These are phyloP conservation scores for Apogon talboti DNA, from an alignment of 2,797 vertebrate genomes.

Conservation along the genomic window DNA sequence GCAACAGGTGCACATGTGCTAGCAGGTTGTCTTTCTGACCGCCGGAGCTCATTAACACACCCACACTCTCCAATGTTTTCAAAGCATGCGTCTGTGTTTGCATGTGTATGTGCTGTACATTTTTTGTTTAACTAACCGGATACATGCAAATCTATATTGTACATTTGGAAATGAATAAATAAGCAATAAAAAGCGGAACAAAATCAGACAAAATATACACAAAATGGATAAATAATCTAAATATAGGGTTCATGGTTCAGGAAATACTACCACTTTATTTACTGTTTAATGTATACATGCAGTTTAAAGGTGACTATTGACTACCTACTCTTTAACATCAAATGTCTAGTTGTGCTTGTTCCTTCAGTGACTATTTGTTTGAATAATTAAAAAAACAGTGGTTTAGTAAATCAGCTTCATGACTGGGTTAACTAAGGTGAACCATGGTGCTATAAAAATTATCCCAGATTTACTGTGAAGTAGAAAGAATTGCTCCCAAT, in stretches of 20 bases:
- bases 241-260: not conserved
- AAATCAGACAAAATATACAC: not conserved
- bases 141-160: not conserved
- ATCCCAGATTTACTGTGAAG: not conserved
- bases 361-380: slow-evolving; percentile 8
- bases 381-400: no score
- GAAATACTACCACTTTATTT: not conserved
- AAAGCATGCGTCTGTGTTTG: slow-evolving; percentile 52
- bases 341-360: not conserved
- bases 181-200: not conserved
- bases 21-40: slow-evolving; percentile 75
- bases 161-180: not conserved
- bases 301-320: not conserved
- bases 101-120: slow-evolving; percentile 10
- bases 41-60: slow-evolving; percentile 64
- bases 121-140: not conserved
- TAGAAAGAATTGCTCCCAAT: not conserved
- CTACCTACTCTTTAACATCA: no score
- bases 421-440: no score
- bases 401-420: no score
- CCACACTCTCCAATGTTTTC: slow-evolving; percentile 59
- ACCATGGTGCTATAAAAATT: no score
- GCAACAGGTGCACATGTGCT: slow-evolving; percentile 86
- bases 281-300: not conserved
- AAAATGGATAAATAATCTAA: not conserved